Evolutionary conservation across 1,140 invertebrate species (phyloP), one percentile per base, ranked within the genome.

Genomic region (Drosophila paulistorum): DNA sequence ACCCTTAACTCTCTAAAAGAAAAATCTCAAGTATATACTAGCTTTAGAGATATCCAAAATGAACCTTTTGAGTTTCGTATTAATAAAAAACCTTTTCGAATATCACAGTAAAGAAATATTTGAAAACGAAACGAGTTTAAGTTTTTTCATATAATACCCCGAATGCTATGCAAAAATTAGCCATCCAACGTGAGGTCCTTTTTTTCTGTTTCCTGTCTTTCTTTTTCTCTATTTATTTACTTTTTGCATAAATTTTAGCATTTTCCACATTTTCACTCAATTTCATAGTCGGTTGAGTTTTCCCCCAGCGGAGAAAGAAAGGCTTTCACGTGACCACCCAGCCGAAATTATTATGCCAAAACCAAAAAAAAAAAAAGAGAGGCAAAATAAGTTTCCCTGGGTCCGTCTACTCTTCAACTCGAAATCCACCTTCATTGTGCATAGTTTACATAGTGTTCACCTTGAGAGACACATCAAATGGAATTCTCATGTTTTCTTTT

Each of bases 401-500:
- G 39, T 66, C 30, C 26, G 11, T 2, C 66, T 23, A 45, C 14
- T 7, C 68, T 37, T 45, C 61, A 23, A 11, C n/a, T 45, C 26
- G 37, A 48, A 58, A 57, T 39, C 39, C n/a, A 42, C 20, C 20
- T 39, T 3, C 30, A 42, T 30, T 14, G 20, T 14, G 26, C 39
- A 79, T 90, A 89, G 84, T 89, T 90, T 89, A 89, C 85, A 89
- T 89, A 89, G 84, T 78, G 84, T 78, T 89, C 61, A 90, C 84
- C 84, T 87, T 80, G 70, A 82, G 80, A 87, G 74, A 87, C 82
- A 87, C 82, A 87, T 90, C 85, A 91, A 91, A 91, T 89, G 81
- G 85, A 77, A 72, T 90, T 89, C 68, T 76, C 67, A 57, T 91
- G 90, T 91, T 91, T 91, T 90, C 90, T 91, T 91, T 91, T 90